Percentiles rank a stretch among this genome's conserved stretches.
These are phyloP conservation scores for Brienomyrus longianalis DNA, from an alignment of 2,113 vertebrate genomes.

Conservation along the genomic window DNA sequence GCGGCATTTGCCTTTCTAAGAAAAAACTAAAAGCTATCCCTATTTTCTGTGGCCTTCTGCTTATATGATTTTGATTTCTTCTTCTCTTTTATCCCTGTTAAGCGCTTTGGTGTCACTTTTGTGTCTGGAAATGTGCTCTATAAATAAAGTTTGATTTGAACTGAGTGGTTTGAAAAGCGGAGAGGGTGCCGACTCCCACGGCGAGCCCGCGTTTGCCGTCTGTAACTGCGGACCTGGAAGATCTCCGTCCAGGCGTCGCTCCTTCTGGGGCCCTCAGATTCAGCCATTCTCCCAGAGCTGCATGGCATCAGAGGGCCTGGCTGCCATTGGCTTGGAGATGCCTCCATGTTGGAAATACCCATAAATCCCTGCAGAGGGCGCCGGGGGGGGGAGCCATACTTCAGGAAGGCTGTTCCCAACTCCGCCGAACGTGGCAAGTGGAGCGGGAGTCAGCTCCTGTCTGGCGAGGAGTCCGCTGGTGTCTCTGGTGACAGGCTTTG, in stretches of 20 bases:
- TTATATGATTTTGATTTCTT: not conserved
- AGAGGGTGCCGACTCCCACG: not conserved
- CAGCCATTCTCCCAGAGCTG: not conserved
- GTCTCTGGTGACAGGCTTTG: not conserved
- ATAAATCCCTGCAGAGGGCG: not conserved
- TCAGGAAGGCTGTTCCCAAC: not conserved
- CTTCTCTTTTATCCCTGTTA: not conserved
- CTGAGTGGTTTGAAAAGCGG: not conserved
- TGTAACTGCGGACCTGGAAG: not conserved
- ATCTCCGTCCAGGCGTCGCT: not conserved
- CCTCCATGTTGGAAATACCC: not conserved
- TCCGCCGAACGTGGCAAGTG: not conserved
- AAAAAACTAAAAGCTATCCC: not conserved
- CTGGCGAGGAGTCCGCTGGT: not conserved
- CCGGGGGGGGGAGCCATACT: not conserved
- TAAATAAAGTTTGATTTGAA: not conserved
- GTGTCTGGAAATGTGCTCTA: not conserved
- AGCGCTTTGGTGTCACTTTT: not conserved
- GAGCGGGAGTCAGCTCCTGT: not conserved
- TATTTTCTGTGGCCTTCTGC: not conserved
- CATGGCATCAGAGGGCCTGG: not conserved
- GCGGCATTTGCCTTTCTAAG: not conserved
- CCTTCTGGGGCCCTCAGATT: not conserved
- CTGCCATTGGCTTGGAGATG: not conserved
- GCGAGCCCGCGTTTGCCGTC: not conserved